Evolutionary conservation across 2,113 vertebrate species (phyloP).

Genomic region (Bettongia penicillata): DNA sequence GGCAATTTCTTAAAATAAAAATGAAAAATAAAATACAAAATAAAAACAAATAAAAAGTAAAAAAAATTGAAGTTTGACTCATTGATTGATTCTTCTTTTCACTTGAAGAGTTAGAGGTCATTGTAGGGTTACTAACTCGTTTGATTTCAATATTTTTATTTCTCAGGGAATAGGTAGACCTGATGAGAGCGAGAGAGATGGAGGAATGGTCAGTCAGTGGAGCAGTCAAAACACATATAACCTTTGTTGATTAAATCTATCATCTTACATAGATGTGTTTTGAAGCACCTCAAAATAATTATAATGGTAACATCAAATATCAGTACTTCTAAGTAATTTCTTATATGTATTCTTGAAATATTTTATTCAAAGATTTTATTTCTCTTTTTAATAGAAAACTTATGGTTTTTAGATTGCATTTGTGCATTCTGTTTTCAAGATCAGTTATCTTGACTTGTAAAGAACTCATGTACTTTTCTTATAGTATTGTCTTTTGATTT

Average conservation of each 20-base stretch:
- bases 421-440: background rate
- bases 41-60: too few relatives aligned
- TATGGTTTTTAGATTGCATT: background rate
- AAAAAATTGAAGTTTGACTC: background rate
- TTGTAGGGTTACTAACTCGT: background rate
- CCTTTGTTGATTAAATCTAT: background rate
- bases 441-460: background rate
- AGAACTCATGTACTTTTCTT: background rate
- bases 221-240: background rate
- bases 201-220: background rate
- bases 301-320: background rate
- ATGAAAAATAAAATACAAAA: too few relatives aligned
- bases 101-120: background rate
- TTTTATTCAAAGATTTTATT: background rate
- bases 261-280: background rate
- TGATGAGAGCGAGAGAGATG: background rate
- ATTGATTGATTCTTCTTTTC: background rate
- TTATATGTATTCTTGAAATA: background rate
- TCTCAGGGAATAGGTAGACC: background rate
- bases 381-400: background rate
- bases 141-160: background rate
- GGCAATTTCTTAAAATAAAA: background rate
- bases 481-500: background rate
- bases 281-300: background rate
- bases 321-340: background rate